Percentiles rank a stretch among this genome's conserved stretches.
Conservation (phyloP, 2,888 invertebrate species). For the Crematogaster levior region DNA sequence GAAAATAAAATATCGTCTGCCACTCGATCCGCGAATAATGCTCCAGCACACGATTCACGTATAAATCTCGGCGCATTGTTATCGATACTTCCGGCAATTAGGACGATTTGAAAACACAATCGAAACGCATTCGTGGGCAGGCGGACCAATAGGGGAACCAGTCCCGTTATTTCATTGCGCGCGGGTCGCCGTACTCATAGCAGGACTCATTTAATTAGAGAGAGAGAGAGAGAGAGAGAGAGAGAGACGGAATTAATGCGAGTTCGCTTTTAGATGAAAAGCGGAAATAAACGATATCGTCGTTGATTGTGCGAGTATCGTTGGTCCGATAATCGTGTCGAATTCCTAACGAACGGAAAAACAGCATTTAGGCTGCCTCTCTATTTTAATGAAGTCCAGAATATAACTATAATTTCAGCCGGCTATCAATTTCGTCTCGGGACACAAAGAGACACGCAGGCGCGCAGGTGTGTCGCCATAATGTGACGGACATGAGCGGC, state of each 20-base stretch:
- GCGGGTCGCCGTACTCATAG: constrained; percentile 4
- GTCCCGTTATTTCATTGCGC: constrained; percentile 36
- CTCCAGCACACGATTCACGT: constrained; percentile 23
- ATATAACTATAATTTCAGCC: constrained; percentile 65
- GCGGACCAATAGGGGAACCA: constrained; percentile 33
- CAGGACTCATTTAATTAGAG: constrained; percentile 70
- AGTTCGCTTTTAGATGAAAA: constrained; percentile 50
- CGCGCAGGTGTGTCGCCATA: constrained; percentile 62
- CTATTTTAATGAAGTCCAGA: constrained; percentile 61
- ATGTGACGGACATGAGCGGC: constrained; percentile 58
- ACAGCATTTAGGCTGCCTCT: constrained; percentile 58
- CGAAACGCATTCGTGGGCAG: constrained; percentile 53
- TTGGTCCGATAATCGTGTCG: constrained; percentile 61
- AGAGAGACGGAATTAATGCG: constrained; percentile 64
- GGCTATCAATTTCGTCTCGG: constrained; percentile 65
- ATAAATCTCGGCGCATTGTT: constrained; percentile 65
- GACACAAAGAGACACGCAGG: constrained; percentile 56
- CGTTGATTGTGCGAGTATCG: constrained; percentile 66
- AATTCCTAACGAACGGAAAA: constrained; percentile 71
- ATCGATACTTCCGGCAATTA: constrained; percentile 63
- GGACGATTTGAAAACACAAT: constrained; percentile 66
- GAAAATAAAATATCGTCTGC: constrained; percentile 57
- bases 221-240: constrained; percentile 28
- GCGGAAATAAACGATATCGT: constrained; percentile 69
- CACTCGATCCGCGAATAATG: constrained; percentile 35